phyloP scores from a whole-genome alignment of 1,140 invertebrate species.

The Episyrphus balteatus region DNA sequence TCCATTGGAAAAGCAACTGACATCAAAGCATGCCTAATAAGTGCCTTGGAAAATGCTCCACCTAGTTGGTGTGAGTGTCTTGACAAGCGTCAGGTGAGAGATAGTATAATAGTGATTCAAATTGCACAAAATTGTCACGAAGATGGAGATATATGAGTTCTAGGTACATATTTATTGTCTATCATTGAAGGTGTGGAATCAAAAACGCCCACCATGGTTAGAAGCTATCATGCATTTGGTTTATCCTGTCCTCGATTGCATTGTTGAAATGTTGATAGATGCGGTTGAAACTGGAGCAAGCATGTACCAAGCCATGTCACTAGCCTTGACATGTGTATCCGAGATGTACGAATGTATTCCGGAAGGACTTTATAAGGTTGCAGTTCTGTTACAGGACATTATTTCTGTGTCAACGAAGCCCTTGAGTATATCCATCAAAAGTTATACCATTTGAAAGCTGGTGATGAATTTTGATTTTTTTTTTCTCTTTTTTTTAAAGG shows the following conservation, averaged over 20 bases:
- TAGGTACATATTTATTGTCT: neutral
- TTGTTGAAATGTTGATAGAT: slow-evolving; percentile 47
- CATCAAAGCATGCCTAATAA: slow-evolving; percentile 47
- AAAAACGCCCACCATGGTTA: slow-evolving; percentile 59
- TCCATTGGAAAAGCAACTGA: slow-evolving; percentile 49
- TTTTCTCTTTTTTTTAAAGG: slow-evolving; percentile 27
- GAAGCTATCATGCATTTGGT: slow-evolving; percentile 53
- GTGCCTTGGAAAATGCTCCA: slow-evolving; percentile 43
- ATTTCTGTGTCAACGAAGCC: slow-evolving; percentile 53
- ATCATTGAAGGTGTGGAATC: slow-evolving; percentile 50
- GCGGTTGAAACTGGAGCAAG: slow-evolving; percentile 58
- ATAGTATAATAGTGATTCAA: neutral
- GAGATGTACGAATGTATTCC: slow-evolving; percentile 54
- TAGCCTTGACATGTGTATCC: slow-evolving; percentile 54
- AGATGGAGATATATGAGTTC: neutral
- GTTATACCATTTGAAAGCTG: neutral
- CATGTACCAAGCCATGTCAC: slow-evolving; percentile 63
- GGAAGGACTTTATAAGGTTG: slow-evolving; percentile 41
- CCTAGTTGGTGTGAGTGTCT: slow-evolving; percentile 54
- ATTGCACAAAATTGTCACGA: neutral
- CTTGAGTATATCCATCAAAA: slow-evolving; percentile 28
- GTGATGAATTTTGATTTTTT: neutral
- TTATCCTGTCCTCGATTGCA: slow-evolving; percentile 46
- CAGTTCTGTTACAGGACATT: slow-evolving; percentile 47
- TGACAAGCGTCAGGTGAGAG: slow-evolving; percentile 51